Evolutionary conservation across 2,113 vertebrate genomes (phyloP), one percentile per base, ranked within the genome.

Genomic region (Fregata magnificens): DNA sequence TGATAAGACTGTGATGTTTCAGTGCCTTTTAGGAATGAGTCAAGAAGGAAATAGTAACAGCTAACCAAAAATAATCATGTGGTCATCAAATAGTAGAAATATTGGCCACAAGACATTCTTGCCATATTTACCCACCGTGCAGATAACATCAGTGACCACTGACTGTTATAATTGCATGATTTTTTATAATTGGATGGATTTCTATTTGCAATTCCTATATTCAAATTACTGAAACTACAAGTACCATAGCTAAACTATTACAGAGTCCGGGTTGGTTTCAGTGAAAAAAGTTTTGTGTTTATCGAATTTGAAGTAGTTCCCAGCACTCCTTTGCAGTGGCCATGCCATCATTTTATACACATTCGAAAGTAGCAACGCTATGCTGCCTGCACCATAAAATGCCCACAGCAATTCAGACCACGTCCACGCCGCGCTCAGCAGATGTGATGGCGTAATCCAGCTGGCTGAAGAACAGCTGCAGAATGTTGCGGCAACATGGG

Each of bases 391-490:
- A 3, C 40, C 0, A 0, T 40, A 49, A 61, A 72, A 69, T 25
- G 45, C 69, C 55, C 47, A 9, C 67, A 62, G 86, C 34, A 55
- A 47, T 36, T 73, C 73, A 71, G 69, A n/a, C 52, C 52, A 55
- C 0, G 20, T 49, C 47, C 2, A 2, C 24, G 28, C 20, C 0
- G 0, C 2, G 1, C 32, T 40, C 2, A 0, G 82, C 52, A 79
- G 84, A 63, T 63, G 61, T 22, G 77, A 53, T 78, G 44, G 77
- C 1, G 13, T 45, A 79, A 88, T 70, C 28, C 82, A 77, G 45
- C 15, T 52, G 47, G 24, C 13, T 70, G 53, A 73, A 19, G 59
- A 77, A 52, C 66, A 90, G 49, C 58, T 76, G 45, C 74, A 72
- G 0, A 0, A 71, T 67, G 61, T 29, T 50, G 52, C 4, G 1